phyloP scores from a whole-genome alignment of 2,797 vertebrate genomes.

The Coreius guichenoti region DNA sequence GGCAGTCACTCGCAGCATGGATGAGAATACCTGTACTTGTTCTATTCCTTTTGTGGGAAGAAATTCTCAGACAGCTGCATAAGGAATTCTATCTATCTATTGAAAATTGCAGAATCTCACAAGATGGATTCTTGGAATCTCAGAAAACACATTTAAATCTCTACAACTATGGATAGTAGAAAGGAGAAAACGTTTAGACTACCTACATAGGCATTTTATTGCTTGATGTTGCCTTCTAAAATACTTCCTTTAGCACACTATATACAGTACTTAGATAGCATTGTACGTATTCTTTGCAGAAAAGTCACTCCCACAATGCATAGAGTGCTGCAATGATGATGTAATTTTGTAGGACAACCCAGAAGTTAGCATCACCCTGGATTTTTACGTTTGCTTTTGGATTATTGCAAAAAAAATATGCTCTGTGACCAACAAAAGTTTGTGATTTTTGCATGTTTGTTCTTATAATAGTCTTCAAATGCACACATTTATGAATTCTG shows the following conservation, averaged over 20 bases:
- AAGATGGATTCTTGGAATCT: background rate
- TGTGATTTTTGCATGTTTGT: no score
- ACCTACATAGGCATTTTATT: background rate
- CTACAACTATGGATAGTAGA: background rate
- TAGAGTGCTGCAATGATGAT: background rate
- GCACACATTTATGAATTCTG: background rate
- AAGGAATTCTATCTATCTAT: background rate
- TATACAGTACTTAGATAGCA: background rate
- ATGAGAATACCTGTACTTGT: background rate
- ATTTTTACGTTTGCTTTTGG: background rate
- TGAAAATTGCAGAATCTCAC: background rate
- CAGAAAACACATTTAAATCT: background rate
- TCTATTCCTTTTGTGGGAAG: background rate
- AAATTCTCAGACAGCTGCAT: background rate
- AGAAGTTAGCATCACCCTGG: background rate
- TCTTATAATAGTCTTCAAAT: no score
- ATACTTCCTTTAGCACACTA: background rate
- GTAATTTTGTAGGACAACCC: background rate
- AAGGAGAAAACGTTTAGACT: background rate
- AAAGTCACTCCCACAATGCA: background rate
- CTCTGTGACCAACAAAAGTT: no score
- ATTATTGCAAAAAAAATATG: background rate
- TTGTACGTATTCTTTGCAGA: background rate
- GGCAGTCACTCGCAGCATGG: slow-evolving; percentile 6
- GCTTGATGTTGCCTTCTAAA: background rate